Base-by-base conservation (phyloP, 2,797 vertebrate genomes). In the Neosalanx taihuensis region DNA sequence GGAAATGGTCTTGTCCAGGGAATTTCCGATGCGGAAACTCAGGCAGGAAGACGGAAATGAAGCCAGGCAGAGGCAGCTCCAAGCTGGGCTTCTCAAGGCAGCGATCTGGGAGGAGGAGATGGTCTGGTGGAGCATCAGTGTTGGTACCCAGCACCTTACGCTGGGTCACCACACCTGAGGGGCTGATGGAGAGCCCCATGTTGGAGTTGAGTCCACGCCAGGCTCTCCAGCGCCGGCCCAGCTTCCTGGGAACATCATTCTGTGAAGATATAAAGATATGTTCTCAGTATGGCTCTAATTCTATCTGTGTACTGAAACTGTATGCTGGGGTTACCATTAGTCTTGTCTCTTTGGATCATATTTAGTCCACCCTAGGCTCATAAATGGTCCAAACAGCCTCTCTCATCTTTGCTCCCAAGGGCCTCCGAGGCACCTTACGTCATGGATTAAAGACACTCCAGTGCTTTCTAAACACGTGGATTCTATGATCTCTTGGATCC, bases 21-120 rank as follows among this genome's bases (percentile, higher is more conserved):
- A 87, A 85, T 51, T 77, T 87, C 73, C 86, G 87, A 23, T 89
- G 79, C 3, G 94, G 94, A 80, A 97, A 97, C 83, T 96, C 95
- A 0, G 95, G 95, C 69, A 96, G 89, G 82, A 98, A 97, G 67
- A 92, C 84, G 35, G 90, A 92, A 81, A 93, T 87, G 70, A 88
- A 86, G 67, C 88, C 88, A 51, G 93, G 91, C 63, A 90, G 82
- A 56, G 84, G 86, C 81, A 81, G 84, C 53, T 90, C 87, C 26
- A 82, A 35, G 57, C 58, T 59, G 31, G 78, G 63, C 29, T 71
- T 81, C 76, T 88, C 83, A 37, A 58, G 49, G 3, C 68, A 30
- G 20, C 70, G 69, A 20, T 78, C 73, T 4, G 72, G 41, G 57
- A 77, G 69, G 53, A 64, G 69, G 7, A 23, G 73, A 4, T 23